These are phyloP conservation scores for Eueremaeus valkanovi DNA, from an alignment of 2,888 invertebrate species.

Conservation along the genomic window DNA sequence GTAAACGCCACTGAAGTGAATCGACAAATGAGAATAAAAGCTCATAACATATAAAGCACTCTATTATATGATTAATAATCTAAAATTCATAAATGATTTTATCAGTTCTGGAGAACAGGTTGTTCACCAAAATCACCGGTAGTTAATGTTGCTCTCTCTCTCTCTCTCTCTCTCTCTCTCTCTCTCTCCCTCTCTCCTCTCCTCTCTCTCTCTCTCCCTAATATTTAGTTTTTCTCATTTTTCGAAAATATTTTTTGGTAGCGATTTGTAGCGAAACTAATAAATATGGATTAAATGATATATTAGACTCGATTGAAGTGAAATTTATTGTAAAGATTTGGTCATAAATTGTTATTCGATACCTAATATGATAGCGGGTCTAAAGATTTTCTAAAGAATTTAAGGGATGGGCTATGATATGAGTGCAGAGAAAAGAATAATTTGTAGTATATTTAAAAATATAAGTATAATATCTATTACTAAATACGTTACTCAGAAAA, in stretches of 20 bases:
- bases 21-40: not conserved
- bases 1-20: not conserved
- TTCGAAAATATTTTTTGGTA: not conserved
- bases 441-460: not conserved
- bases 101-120: slow-evolving; percentile 13
- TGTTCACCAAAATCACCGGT: slow-evolving; percentile 1
- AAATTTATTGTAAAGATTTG: slow-evolving; percentile 22
- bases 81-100: slow-evolving; percentile 9
- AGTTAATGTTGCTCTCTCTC: not conserved
- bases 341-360: slow-evolving; percentile 22
- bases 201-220: not conserved
- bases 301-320: slow-evolving; percentile 14
- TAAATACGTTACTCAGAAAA: not conserved
- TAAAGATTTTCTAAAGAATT: not conserved
- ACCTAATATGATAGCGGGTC: not conserved
- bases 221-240: not conserved
- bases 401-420: slow-evolving; percentile 12
- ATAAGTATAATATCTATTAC: not conserved
- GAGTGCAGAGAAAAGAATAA: not conserved
- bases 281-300: slow-evolving; percentile 13
- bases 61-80: not conserved
- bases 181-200: not conserved
- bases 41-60: not conserved
- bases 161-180: not conserved
- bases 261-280: not conserved